Conservation (phyloP, 2,113 vertebrate species). For the Xyliphius kryptos region DNA sequence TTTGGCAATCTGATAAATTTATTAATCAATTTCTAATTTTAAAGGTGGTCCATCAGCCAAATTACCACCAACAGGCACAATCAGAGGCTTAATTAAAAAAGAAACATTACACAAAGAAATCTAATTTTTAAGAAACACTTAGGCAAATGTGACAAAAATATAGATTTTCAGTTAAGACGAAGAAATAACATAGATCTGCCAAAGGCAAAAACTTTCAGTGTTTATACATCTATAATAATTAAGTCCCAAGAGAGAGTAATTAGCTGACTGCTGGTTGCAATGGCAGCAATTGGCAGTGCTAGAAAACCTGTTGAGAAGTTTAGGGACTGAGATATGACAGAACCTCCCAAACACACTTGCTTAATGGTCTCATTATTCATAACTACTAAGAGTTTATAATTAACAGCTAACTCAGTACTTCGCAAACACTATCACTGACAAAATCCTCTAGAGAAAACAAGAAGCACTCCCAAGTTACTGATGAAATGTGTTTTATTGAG, state of each 20-base stretch:
- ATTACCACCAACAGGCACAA: no score
- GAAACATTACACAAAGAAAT: no score
- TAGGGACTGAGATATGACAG: not conserved
- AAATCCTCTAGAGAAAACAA: not conserved
- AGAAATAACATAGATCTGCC: no score
- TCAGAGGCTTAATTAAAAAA: no score
- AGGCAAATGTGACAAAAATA: no score
- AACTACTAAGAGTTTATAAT: not conserved
- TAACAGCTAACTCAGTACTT: constrained; percentile 2
- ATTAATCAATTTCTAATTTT: no score
- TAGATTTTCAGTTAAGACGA: no score
- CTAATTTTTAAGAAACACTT: no score
- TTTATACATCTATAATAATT: not conserved
- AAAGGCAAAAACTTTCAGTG: no score
- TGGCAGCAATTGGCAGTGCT: not conserved
- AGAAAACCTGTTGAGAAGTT: not conserved
- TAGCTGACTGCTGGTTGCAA: not conserved
- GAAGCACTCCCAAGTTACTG: not conserved
- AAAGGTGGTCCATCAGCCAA: no score
- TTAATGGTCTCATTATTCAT: constrained; percentile 1
- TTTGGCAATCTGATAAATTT: no score
- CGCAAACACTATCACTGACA: not conserved
- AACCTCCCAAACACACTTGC: not conserved
- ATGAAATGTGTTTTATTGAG: constrained; percentile 1
- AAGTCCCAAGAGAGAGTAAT: not conserved